Evolutionary conservation across 2,797 vertebrate species (phyloP), one percentile per base, ranked within the genome.

Genomic region (Ispidina lecontei): DNA sequence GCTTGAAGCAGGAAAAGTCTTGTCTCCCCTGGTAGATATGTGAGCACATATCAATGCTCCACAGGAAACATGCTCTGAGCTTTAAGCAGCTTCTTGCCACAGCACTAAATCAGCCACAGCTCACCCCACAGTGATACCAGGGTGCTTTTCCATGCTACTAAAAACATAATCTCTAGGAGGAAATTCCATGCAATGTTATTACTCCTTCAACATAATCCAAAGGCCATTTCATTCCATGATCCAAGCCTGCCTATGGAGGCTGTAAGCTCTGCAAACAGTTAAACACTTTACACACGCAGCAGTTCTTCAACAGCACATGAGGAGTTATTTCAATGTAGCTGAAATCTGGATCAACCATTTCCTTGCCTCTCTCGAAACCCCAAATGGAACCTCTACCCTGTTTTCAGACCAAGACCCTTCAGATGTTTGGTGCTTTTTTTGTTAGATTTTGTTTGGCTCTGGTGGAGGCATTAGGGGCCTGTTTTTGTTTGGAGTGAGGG

Each of bases 61-160:
- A 29, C 31, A 49, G 43, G 23, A 60, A 92, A 64, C 25, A 43
- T 1, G 12, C 44, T 20, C 0, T 0, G 19, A 73, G 55, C 54
- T 49, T 31, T 20, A 9, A 70, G 68, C 46, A 68, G 74, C 77
- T 52, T 49, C 52, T 35, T 76, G 55, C 49, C 81, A 18, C 71
- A 73, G 70, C 64, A 9, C 25, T 14, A 11, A 18, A 29, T 28
- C 59, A 84, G 46, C 77, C 12, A 26, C 59, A 43, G 21, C 54
- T 25, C 12, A 17, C 39, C 33, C 65, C 72, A 16, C 25, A 2
- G 1, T 10, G 14, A 19, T 0, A 51, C 0, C 6, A 23, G 17
- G 43, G 15, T 8, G 41, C 68, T 56, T 14, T 71, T 67, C 44
- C 74, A 29, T 15, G 0, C 69, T n/a, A 31, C 58, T 39, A 16